Conservation (phyloP, 2,113 vertebrate species). For the Hyperoodon ampullatus region DNA sequence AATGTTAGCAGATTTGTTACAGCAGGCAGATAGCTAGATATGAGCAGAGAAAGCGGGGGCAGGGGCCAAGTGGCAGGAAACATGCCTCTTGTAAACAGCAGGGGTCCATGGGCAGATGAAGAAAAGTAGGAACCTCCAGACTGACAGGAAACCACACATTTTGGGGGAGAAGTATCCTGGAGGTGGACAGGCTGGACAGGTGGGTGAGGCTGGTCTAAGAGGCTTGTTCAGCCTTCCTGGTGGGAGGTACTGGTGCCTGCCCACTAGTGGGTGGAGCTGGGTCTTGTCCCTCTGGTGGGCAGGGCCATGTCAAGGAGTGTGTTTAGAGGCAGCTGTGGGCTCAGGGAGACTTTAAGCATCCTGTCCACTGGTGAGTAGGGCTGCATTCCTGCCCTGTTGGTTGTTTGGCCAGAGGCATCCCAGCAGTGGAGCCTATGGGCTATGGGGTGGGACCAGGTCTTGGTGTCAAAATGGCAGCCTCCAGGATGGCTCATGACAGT, state of each 20-base stretch:
- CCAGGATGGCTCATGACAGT: neutral
- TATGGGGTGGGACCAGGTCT: neutral
- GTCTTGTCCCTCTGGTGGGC: too few relatives aligned
- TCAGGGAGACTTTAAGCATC: too few relatives aligned
- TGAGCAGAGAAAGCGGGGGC: neutral
- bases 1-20: neutral
- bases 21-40: neutral
- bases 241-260: too few relatives aligned
- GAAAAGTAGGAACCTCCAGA: neutral
- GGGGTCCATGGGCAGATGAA: neutral
- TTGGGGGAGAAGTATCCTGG: neutral
- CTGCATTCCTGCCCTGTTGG: neutral
- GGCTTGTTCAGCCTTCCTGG: too few relatives aligned
- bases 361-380: neutral
- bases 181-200: neutral
- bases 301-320: too few relatives aligned
- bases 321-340: too few relatives aligned
- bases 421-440: neutral
- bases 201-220: too few relatives aligned
- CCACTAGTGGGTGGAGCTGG: too few relatives aligned
- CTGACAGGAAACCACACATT: neutral
- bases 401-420: neutral
- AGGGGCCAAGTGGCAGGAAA: neutral
- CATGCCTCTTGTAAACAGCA: neutral
- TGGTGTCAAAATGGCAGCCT: neutral